These are phyloP conservation scores for Phoenicopterus ruber DNA, from an alignment of 2,113 vertebrate species.

Conservation along the genomic window DNA sequence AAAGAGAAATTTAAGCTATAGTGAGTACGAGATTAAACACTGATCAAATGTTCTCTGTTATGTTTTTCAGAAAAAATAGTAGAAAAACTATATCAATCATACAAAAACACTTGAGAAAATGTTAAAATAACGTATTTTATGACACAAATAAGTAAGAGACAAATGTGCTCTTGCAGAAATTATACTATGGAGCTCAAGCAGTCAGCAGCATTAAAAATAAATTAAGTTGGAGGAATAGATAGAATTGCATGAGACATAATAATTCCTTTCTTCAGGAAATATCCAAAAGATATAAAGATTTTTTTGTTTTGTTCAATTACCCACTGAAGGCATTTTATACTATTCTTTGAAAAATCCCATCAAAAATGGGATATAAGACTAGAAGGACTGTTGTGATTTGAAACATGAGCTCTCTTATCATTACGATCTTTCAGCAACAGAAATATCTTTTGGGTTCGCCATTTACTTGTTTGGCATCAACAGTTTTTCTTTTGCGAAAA, in stretches of 20 bases:
- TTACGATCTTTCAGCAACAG: not conserved
- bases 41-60: accelerated
- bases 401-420: not conserved
- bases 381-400: not conserved
- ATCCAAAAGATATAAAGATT: not conserved
- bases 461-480: not conserved
- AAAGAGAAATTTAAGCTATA: not conserved
- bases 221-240: not conserved
- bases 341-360: not conserved
- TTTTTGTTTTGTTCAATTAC: not conserved
- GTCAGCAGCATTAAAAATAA: not conserved
- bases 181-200: not conserved
- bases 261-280: not conserved
- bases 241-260: not conserved
- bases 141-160: not conserved
- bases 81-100: not conserved
- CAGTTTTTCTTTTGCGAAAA: not conserved
- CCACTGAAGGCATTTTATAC: not conserved
- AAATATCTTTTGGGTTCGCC: not conserved
- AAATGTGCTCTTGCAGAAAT: not conserved
- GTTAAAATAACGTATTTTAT: not conserved
- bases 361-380: not conserved
- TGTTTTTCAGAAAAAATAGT: not conserved
- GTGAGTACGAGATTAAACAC: not conserved
- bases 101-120: not conserved